Evolutionary conservation across 2,888 invertebrate genomes (phyloP).

Genomic region (Macrophya annulata): DNA sequence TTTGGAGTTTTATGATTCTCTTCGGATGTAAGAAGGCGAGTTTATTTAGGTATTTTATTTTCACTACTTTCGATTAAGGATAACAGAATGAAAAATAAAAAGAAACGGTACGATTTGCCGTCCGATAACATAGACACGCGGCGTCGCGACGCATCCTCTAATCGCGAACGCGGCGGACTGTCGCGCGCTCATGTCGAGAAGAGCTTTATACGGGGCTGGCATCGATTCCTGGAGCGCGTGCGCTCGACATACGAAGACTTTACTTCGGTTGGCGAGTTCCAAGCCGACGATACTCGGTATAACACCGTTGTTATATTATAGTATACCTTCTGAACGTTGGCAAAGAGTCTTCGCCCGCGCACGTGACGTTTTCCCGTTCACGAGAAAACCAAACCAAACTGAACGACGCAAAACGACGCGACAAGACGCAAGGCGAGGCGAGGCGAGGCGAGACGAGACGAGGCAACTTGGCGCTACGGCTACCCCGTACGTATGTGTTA

Average conservation of each 20-base stretch:
- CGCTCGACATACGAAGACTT: constrained; percentile 66
- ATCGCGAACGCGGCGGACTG: constrained; percentile 77
- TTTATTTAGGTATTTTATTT: not conserved
- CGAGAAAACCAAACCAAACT: not conserved
- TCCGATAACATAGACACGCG: constrained; percentile 21
- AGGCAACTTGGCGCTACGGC: constrained; percentile 27
- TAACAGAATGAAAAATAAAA: not conserved
- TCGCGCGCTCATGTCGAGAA: constrained; percentile 75
- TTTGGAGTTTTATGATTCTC: not conserved
- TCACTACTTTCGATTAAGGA: not conserved
- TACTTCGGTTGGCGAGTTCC: constrained; percentile 35
- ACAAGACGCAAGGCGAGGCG: not conserved
- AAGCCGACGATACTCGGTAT: constrained; percentile 10
- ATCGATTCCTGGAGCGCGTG: constrained; percentile 79
- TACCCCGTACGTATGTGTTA: not conserved
- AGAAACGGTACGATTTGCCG: not conserved
- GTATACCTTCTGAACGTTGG: not conserved
- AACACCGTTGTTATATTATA: constrained; percentile 44
- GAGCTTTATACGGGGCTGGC: constrained; percentile 77
- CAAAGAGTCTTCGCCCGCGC: constrained; percentile 27
- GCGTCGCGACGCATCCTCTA: constrained; percentile 74
- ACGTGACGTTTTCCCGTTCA: constrained; percentile 31
- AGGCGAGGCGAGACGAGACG: not conserved
- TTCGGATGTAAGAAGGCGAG: not conserved
- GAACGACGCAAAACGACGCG: constrained; percentile 57